Conservation (phyloP, 2,797 vertebrate species). For the Enteromius mattozi region DNA sequence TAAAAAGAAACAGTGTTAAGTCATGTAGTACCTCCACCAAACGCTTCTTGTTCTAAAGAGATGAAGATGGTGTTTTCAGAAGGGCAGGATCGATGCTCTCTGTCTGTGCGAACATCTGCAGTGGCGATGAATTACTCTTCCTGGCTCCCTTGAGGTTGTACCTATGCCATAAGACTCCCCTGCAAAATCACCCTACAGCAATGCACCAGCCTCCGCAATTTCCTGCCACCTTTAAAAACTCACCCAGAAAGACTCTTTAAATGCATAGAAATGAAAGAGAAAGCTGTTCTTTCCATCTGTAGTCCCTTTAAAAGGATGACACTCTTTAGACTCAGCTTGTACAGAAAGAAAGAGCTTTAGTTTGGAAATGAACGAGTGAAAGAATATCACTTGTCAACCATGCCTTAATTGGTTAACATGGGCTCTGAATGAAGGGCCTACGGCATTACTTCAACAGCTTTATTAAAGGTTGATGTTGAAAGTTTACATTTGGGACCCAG, state of each 20-base stretch:
- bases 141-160: constrained; percentile 66
- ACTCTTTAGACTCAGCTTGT: constrained; percentile 13
- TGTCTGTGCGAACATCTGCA: constrained; percentile 72
- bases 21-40: constrained; percentile 1
- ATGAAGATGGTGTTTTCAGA: constrained; percentile 35
- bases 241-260: constrained; percentile 8
- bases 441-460: constrained; percentile 52
- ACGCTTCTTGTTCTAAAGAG: constrained; percentile 12
- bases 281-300: background rate
- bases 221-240: constrained; percentile 27
- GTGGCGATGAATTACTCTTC: constrained; percentile 71
- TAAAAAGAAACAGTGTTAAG: background rate
- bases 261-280: constrained; percentile 32
- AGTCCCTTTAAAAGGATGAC: constrained; percentile 29
- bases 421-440: constrained; percentile 44
- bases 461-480: constrained; percentile 50
- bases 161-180: constrained; percentile 60
- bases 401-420: constrained; percentile 59
- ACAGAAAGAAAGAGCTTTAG: constrained; percentile 25
- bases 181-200: constrained; percentile 65
- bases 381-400: constrained; percentile 44
- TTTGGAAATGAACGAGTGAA: constrained; percentile 42
- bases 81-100: constrained; percentile 65
- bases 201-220: constrained; percentile 57
- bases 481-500: constrained; percentile 32